Evolutionary conservation across 2,113 vertebrate species (phyloP).

Genomic region (Notechis scutatus): DNA sequence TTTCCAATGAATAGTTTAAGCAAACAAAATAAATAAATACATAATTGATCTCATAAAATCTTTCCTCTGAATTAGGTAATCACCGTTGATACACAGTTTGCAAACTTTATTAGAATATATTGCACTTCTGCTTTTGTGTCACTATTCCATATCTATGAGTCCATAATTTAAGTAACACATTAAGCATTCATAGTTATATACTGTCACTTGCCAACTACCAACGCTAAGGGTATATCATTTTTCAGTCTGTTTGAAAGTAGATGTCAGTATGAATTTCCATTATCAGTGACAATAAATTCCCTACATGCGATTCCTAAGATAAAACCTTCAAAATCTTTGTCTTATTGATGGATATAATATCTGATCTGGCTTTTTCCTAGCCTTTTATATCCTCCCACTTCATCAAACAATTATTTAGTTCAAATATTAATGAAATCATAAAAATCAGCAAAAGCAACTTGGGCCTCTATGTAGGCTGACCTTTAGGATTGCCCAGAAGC

Average conservation of each 20-base stretch:
- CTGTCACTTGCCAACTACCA: neutral
- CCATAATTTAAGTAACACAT: neutral
- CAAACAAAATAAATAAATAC: neutral
- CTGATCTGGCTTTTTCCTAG: neutral
- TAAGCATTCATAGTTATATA: constrained; percentile 22
- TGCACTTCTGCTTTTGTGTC: neutral
- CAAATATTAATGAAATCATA: neutral
- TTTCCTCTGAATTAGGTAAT: neutral
- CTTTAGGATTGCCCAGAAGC: neutral
- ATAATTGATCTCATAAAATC: neutral
- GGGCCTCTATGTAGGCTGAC: neutral
- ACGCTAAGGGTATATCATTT: constrained; percentile 6
- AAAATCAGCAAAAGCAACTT: neutral
- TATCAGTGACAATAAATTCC: constrained; percentile 21
- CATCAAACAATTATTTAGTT: neutral
- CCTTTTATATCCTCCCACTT: neutral
- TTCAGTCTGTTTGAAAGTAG: neutral
- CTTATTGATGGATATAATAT: neutral
- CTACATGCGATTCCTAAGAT: neutral
- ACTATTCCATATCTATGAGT: neutral
- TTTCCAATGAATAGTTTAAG: neutral
- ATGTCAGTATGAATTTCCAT: constrained; percentile 24
- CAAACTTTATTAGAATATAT: constrained; percentile 1
- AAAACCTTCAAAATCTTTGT: neutral
- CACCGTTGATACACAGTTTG: neutral